Base-by-base conservation (phyloP, 2,113 vertebrate species). In the Gallinago media region DNA sequence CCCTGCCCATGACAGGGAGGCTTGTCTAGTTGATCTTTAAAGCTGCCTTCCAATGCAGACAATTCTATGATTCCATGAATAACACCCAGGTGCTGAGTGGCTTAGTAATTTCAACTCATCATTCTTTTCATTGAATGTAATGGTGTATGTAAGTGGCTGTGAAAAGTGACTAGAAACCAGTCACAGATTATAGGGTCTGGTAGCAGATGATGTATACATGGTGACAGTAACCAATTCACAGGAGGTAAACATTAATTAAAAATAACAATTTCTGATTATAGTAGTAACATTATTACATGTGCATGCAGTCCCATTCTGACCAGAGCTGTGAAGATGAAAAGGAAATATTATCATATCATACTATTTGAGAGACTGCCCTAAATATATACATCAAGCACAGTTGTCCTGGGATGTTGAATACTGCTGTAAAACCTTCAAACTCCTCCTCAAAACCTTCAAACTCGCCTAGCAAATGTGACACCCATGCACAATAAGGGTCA, bases 141-240 rank as follows among this genome's bases (percentile, higher is more conserved):
- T 27, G 4, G 20, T 0, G 1, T 27, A 56, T 9, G 13, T 38
- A 67, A 62, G 20, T 1, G 1, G 12, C 31, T 44, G 16, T 47
- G 31, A 78, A 71, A 52, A 10, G 2, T 40, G 19, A 83, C 40
- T 22, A 73, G n/a, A 79, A 66, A 50, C 42, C 55, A 8, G 3
- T 52, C 66, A 49, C 18, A 9, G 15, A 34, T 31, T 25, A 46
- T 9, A 46, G 21, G 12, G 63, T 75, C 22, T 42, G 20, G 31
- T 50, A 70, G 29, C 13, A 75, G 42, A 6, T 44, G 8, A 40
- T 13, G 12, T 74, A 36, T 6, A 5, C n/a, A 32, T 16, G 17
- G 15, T 52, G 47, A 25, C 22, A 55, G 11, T 32, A 68, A 62
- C 7, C 7, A 62, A 12, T 62, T 50, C 54, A 67, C 12, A 27